Base-by-base conservation (phyloP, 2,113 vertebrate species). In the Nibea coibor region DNA sequence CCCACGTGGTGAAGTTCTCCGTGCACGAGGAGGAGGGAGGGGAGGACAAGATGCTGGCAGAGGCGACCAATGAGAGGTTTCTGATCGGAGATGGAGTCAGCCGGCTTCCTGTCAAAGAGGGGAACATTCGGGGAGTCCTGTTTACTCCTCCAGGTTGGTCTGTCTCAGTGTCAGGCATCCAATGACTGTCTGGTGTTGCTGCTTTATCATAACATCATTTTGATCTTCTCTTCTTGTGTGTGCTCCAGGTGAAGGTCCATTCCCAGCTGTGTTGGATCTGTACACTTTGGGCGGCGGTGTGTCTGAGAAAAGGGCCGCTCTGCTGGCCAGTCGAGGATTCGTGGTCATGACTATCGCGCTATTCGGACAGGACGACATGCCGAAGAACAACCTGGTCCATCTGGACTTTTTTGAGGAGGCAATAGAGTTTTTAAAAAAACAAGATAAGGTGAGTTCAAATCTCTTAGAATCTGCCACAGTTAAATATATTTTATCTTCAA, bases 221-320 rank as follows among this genome's bases (percentile, higher is more conserved):
- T 20, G 48, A 20, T 54, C n/a, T 54, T 54, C 20, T 56, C n/a
- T 56, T 24, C 53, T 39, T 14, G 54, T 26, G 24, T 24, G 4
- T 58, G 7, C 35, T 39, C 26, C 47, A 92, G 92, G 91, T 19
- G 3, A 0, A 2, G 92, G 92, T 4, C 89, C 87, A 0, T 92
- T 90, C 58, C 90, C 91, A 14, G 87, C 87, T 4, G 79, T 93
- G 51, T 19, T 93, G 84, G 92, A 93, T 71, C 56, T 93, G 31
- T 82, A 66, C 66, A 72, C 84, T 0, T 88, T 89, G 2, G 72
- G 80, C 1, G 83, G 74, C 72, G 87, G 87, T 47, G 15, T 89
- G 45, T 93, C 89, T 0, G 92, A 93, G 87, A 93, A 83, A 50
- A 85, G 92, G 24, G 82, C 90, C 0, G 47, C 78, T 66, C 84